A percentile compares a stretch with the other conserved stretches of the same genome.
phyloP scores from a whole-genome alignment of 2,797 vertebrate species.

The Danio albolineatus region DNA sequence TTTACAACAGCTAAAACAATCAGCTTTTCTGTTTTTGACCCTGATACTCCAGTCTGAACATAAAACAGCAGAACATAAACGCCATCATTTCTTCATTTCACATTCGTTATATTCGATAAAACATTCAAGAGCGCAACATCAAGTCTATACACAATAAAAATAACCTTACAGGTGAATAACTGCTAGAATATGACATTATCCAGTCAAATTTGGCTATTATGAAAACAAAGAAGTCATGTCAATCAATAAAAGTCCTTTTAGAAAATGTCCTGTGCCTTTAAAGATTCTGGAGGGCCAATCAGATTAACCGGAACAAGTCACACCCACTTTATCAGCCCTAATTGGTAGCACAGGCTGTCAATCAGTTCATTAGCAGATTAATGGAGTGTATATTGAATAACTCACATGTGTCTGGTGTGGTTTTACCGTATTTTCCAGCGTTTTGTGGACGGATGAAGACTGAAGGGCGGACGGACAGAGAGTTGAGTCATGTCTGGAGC shows the following conservation, averaged over 20 bases:
- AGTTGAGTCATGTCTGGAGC: slow-evolving; percentile 3
- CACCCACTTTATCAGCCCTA: not conserved
- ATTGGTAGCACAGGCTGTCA: not conserved
- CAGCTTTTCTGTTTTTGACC: not conserved
- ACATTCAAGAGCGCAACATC: not conserved
- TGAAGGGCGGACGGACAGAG: not conserved
- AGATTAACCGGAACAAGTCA: not conserved
- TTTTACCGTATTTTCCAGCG: not conserved
- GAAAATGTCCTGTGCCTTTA: not conserved
- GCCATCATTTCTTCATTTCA: not conserved
- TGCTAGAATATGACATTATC: not conserved
- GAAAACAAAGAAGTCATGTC: not conserved
- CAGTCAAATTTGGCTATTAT: not conserved
- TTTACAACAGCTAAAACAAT: not conserved
- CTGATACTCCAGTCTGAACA: not conserved
- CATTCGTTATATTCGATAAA: not conserved
- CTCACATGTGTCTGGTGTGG: not conserved
- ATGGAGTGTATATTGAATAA: not conserved
- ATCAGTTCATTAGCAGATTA: not conserved
- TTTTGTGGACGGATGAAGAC: not conserved
- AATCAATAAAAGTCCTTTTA: not conserved
- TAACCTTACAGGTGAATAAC: not conserved
- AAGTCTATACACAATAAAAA: not conserved
- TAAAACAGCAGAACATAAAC: not conserved
- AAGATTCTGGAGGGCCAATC: not conserved